phyloP scores from a whole-genome alignment of 2,888 invertebrate genomes.

The Argyresthia goedartella region DNA sequence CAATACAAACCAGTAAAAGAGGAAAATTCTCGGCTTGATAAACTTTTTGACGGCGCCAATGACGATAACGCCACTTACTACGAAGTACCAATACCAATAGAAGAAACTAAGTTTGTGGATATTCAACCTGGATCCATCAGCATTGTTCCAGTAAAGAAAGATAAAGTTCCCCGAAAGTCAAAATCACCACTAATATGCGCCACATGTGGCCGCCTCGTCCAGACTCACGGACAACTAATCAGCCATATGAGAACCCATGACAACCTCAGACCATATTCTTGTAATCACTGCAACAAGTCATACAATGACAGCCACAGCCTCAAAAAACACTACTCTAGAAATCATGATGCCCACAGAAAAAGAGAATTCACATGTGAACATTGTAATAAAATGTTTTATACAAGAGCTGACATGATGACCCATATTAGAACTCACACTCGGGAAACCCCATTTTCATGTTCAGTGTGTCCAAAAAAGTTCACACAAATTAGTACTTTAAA shows the following conservation, averaged over 20 bases:
- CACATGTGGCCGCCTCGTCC: conserved; percentile 31
- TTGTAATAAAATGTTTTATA: conserved; percentile 49
- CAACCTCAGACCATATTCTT: conserved; percentile 33
- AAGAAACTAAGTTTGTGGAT: conserved; percentile 7
- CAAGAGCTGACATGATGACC: conserved; percentile 36
- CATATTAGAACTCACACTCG: conserved; percentile 52
- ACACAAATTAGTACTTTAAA: conserved; percentile 38
- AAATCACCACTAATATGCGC: conserved; percentile 21
- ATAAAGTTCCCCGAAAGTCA: background rate
- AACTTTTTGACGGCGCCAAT: background rate
- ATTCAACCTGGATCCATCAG: conserved; percentile 7
- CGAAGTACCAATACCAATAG: background rate
- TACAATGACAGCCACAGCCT: conserved; percentile 39
- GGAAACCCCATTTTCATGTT: conserved; percentile 48
- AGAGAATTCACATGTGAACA: conserved; percentile 45
- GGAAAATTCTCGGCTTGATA: conserved; percentile 8
- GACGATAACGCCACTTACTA: background rate
- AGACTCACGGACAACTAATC: conserved; percentile 27
- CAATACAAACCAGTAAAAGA: background rate
- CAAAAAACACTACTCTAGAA: conserved; percentile 36
- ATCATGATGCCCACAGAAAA: conserved; percentile 28
- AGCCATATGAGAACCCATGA: conserved; percentile 44
- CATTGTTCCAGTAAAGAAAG: background rate
- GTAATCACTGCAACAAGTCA: conserved; percentile 37
- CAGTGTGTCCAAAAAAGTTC: conserved; percentile 35